These are phyloP conservation scores for Girardinus metallicus DNA, from an alignment of 2,797 vertebrate species.

Conservation along the genomic window DNA sequence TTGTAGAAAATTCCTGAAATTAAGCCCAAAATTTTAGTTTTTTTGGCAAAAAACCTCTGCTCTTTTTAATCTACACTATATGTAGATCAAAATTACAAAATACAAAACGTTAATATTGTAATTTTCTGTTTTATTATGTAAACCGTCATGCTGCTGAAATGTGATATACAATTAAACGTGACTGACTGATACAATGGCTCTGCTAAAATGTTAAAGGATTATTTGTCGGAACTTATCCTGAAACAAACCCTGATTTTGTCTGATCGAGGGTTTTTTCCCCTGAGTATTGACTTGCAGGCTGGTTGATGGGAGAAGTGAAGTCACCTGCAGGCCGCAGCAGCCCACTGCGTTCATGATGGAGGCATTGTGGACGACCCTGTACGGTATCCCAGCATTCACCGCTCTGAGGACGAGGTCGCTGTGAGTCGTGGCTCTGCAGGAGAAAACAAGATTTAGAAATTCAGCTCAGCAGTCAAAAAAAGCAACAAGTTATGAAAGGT, in stretches of 20 bases:
- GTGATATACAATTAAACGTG: no score
- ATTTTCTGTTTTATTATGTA: no score
- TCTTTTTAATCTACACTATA: no score
- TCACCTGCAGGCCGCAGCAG: conserved; percentile 95
- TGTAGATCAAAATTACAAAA: no score
- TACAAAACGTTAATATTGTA: no score
- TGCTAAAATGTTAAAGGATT: no score
- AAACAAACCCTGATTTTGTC: background rate
- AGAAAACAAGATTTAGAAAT: background rate
- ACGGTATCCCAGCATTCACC: conserved; percentile 87
- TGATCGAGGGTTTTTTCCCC: background rate
- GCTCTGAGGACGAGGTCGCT: conserved; percentile 95
- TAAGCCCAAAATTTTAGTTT: no score
- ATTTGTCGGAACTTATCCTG: no score
- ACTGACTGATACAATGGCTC: no score
- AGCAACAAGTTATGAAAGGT: background rate
- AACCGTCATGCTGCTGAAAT: no score
- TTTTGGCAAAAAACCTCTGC: no score
- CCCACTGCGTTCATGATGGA: conserved; percentile 95
- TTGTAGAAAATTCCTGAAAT: no score
- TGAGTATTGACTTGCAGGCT: background rate
- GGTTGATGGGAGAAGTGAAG: background rate
- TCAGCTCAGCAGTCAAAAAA: background rate
- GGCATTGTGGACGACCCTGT: conserved; percentile 92
- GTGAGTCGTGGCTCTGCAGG: conserved; percentile 92